Base-by-base conservation (phyloP, 1,140 invertebrate species). In the Aphidius gifuensis region DNA sequence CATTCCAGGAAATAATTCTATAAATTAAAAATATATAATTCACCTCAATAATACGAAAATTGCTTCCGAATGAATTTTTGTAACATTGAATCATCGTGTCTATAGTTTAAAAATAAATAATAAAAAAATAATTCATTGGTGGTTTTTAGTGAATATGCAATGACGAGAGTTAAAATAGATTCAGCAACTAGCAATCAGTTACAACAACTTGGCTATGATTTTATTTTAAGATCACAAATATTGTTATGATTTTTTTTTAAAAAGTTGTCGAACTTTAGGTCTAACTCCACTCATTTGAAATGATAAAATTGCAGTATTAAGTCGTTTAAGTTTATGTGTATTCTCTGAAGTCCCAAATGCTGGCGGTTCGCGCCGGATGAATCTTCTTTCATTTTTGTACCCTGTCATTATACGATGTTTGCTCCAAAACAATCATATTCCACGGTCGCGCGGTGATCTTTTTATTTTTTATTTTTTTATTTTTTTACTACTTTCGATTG, bases 281-380 rank as follows among this genome's bases (percentile, higher is more conserved):
- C 9, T 47, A 64, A 58, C 43, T 49, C 45, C 45, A 43, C 49
- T 48, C 59, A 71, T 70, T 71, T 68, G 67, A 70, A 81, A 78
- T 81, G 78, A 80, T 81, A 80, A 81, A 80, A 81, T 81, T 80
- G 77, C 75, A 73, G 79, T 77, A 80, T 80, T 81, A 79, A 79
- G 77, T 81, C 76, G 79, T 80, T 79, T 72, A 16, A 71, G 74
- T 80, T 81, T 81, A 81, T 81, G 79, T 78, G 79, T 80, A 75
- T 81, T 81, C 80, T 73, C 71, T 81, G 80, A 81, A 81, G 74
- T 77, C 71, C 70, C 70, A 67, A 75, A 76, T 70, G 76, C 68
- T 64, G 65, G 64, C 61, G 66, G 68, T 69, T 61, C 61, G 61
- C 62, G 55, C 64, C 54, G 65, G 69, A 74, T 68, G 64, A 68